Evolutionary conservation across 92 coral and sea anemone genomes (phyloP), one percentile per base, ranked within the genome.

Genomic region (Phymanthus crucifer): DNA sequence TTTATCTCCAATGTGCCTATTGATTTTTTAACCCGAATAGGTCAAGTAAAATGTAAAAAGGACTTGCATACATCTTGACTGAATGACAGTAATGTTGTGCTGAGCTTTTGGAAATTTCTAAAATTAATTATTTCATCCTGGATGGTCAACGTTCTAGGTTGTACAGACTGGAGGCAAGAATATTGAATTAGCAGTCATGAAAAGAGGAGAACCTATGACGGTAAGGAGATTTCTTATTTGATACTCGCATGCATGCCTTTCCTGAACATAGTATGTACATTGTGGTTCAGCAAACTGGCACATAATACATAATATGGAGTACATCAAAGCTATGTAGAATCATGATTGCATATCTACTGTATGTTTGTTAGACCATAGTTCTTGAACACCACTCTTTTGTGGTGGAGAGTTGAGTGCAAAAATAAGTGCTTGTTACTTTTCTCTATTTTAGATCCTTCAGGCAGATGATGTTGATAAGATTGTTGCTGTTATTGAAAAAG

Each of bases 131-230:
- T 54, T 21, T 21, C 0, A 21, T 24, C 1, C 14, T 21, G 1
- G 4, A 54, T 54, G 11, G 1, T 21, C 3, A 40, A 12, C 23
- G 26, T 11, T 48, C 72, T 57, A 94, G 98, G 99, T 95, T 79
- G 99, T 95, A 23, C 99, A 95, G 68, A 93, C 99, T 6, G 99
- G 99, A 21, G 99, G 97, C 16, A 95, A 95, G 79, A 95, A 95
- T 65, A 89, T 95, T 66, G 99, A 95, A 68, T 86, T 95, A 81
- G 99, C 99, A 9, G 84, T 95, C 12, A 95, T 95, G 99, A 93
- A 85, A 70, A 93, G 88, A 86, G 94, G 97, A 23, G 99, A 93
- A 65, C 89, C 97, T 3, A 86, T 95, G 67, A 91, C 86, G 95
- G 99, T 93, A 83, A 75, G 90, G 76, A 95, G 90, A 86, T 92